Evolutionary conservation across 2,888 invertebrate species (phyloP).

Genomic region (Portevinia maculata): DNA sequence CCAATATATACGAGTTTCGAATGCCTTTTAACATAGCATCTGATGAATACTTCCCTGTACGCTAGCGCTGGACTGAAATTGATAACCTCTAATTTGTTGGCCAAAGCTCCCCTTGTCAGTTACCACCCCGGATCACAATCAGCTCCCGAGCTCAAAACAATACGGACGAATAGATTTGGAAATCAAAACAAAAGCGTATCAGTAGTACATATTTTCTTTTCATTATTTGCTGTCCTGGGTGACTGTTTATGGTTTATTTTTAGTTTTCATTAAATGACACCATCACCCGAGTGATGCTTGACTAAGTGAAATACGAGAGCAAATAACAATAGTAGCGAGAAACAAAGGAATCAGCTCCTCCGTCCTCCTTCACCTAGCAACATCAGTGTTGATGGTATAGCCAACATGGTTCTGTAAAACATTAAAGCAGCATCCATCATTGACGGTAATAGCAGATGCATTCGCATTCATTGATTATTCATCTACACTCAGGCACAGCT

Average conservation of each 20-base stretch:
- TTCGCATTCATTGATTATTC: slow-evolving; percentile 64
- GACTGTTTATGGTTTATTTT: slow-evolving; percentile 10
- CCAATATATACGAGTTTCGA: no score
- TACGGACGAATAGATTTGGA: slow-evolving; percentile 45
- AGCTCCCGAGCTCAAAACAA: slow-evolving; percentile 29
- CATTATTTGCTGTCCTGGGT: slow-evolving; percentile 9
- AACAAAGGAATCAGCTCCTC: slow-evolving; percentile 39
- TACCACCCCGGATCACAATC: slow-evolving; percentile 5
- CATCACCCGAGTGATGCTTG: slow-evolving; percentile 33
- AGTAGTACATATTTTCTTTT: slow-evolving; percentile 35
- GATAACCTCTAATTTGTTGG: slow-evolving; percentile 19
- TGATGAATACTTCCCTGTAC: slow-evolving; percentile 18
- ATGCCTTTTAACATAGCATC: no score
- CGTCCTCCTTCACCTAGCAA: background rate
- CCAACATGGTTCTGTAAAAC: slow-evolving; percentile 4
- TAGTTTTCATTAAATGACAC: slow-evolving; percentile 32
- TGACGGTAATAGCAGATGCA: slow-evolving; percentile 56
- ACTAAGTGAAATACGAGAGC: slow-evolving; percentile 54
- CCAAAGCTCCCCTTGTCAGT: background rate
- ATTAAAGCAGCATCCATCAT: slow-evolving; percentile 51
- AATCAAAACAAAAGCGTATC: slow-evolving; percentile 53
- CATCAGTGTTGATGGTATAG: background rate
- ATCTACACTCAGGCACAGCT: slow-evolving; percentile 35
- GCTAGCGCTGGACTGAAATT: slow-evolving; percentile 16
- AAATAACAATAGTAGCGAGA: slow-evolving; percentile 28